A percentile compares a stretch with the other conserved stretches of the same genome.
Conservation (phyloP, 1,140 invertebrate species). For the Zaprionus davidi region DNA sequence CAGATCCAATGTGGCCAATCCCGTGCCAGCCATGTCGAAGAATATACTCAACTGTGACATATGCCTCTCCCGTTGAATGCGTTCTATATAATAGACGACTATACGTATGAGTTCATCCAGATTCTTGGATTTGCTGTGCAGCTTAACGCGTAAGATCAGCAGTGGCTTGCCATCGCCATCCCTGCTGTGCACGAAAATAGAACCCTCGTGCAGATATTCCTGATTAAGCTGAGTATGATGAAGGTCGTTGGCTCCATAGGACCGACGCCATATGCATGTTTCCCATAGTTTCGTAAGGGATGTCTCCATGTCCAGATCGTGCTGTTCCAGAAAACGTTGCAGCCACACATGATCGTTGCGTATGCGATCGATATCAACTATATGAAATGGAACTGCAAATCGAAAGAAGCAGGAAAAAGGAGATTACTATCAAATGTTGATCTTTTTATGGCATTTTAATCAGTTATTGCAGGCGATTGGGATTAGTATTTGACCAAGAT, state of each 20-base stretch:
- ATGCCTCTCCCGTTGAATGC: slow-evolving; percentile 91
- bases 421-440: neutral
- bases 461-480: neutral
- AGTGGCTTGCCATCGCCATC: slow-evolving; percentile 93
- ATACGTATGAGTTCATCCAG: slow-evolving; percentile 91
- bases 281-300: slow-evolving; percentile 92
- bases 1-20: slow-evolving; percentile 94
- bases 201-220: slow-evolving; percentile 91
- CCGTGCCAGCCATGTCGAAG: slow-evolving; percentile 95
- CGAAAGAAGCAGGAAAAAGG: neutral
- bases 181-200: slow-evolving; percentile 89
- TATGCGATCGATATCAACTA: slow-evolving; percentile 88
- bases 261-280: slow-evolving; percentile 93
- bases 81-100: slow-evolving; percentile 95
- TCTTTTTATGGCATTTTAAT: neutral
- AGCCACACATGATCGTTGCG: slow-evolving; percentile 89
- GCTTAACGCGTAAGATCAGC: slow-evolving; percentile 91
- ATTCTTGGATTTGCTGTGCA: slow-evolving; percentile 90
- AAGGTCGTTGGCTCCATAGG: slow-evolving; percentile 91
- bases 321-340: slow-evolving; percentile 89
- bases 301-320: slow-evolving; percentile 87
- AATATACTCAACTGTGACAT: slow-evolving; percentile 92
- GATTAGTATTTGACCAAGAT: neutral
- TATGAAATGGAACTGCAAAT: slow-evolving; percentile 85
- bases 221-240: slow-evolving; percentile 88